Evolutionary conservation across 1,140 invertebrate genomes (phyloP).

Genomic region (Drosophila dunni): DNA sequence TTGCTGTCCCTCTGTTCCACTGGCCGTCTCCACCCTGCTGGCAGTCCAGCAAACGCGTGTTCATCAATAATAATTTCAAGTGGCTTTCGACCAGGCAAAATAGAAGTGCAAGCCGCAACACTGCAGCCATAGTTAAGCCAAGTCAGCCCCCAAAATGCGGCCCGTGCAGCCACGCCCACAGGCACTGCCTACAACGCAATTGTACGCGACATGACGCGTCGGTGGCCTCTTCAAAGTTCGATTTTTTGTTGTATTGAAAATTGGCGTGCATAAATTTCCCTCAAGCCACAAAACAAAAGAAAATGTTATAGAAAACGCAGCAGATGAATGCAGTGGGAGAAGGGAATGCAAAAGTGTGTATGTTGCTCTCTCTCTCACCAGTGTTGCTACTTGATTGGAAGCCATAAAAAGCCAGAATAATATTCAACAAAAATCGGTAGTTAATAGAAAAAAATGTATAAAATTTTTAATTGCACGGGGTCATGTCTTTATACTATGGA

Average conservation of each 20-base stretch:
- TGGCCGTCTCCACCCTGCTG: background rate
- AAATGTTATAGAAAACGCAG: conserved; percentile 4
- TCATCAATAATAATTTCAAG: conserved; percentile 78
- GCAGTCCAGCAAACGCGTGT: conserved; percentile 21
- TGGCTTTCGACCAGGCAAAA: conserved; percentile 69
- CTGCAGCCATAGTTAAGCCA: conserved; percentile 20
- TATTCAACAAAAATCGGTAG: no score
- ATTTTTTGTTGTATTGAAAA: conserved; percentile 76
- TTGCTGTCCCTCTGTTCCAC: no score
- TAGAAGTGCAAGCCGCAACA: conserved; percentile 58
- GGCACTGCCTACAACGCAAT: background rate
- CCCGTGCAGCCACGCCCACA: conserved; percentile 15
- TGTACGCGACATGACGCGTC: conserved; percentile 32
- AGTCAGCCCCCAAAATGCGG: conserved; percentile 4
- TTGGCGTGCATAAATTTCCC: conserved; percentile 72
- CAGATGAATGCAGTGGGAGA: background rate
- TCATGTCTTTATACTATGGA: no score
- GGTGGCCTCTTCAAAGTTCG: conserved; percentile 72
- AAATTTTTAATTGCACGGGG: no score
- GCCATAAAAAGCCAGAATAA: no score
- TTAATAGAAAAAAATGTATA: no score
- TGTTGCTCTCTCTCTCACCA: background rate
- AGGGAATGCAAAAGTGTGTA: background rate
- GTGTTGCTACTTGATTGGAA: no score
- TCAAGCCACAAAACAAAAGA: conserved; percentile 19